A percentile compares a stretch with the other conserved stretches of the same genome.
phyloP scores from a whole-genome alignment of 2,797 vertebrate genomes.

The Oceanodroma leucorhoa region DNA sequence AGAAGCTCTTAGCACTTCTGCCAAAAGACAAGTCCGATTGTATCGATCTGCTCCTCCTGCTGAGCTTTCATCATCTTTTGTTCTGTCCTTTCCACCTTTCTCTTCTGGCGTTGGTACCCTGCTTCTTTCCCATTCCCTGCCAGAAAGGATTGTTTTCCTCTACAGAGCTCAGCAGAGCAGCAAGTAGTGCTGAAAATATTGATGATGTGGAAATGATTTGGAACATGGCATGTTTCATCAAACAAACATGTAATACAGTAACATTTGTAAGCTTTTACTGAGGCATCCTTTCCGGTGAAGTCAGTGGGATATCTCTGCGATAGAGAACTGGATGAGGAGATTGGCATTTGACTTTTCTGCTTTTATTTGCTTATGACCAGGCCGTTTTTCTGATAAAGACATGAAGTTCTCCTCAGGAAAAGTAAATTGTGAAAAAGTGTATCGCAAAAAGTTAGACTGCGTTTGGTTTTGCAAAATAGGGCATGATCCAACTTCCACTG shows the following conservation, averaged over 20 bases:
- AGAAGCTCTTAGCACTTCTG: background rate
- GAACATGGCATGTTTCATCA: background rate
- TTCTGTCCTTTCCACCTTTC: background rate
- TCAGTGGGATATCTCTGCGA: background rate
- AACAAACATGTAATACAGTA: background rate
- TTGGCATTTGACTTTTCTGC: background rate
- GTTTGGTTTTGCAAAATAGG: background rate
- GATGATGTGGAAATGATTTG: background rate
- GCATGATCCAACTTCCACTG: background rate
- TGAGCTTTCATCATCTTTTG: background rate
- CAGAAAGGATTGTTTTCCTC: background rate
- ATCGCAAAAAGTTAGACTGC: background rate
- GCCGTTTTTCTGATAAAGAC: background rate
- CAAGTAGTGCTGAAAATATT: background rate
- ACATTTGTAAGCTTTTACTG: background rate
- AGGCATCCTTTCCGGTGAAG: background rate
- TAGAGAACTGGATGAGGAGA: background rate
- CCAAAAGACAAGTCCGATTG: rapidly evolving
- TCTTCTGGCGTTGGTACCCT: background rate
- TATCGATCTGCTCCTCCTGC: rapidly evolving
- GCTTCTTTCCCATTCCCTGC: background rate
- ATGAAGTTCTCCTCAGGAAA: background rate
- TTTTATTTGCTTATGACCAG: background rate
- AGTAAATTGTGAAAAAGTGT: background rate
- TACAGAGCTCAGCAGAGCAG: background rate